phyloP scores from a whole-genome alignment of 2,797 vertebrate species.

The Clarias laeviceps region DNA sequence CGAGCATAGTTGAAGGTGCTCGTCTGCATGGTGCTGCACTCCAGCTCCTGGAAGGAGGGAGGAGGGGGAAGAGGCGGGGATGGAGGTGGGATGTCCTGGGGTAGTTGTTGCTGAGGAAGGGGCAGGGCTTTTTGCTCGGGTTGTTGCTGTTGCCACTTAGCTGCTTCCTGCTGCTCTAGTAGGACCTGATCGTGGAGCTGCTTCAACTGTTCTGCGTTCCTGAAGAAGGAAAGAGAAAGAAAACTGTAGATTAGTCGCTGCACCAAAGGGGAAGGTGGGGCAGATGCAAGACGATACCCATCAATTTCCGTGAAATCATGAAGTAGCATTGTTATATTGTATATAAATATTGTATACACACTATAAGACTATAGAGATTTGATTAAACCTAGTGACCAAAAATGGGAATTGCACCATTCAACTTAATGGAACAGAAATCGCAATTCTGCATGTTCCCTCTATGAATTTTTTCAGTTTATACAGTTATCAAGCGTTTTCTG shows the following conservation, averaged over 20 bases:
- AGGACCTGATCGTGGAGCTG: conserved; percentile 93
- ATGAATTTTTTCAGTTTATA: not conserved
- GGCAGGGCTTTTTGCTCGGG: conserved; percentile 68
- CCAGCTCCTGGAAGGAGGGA: conserved; percentile 90
- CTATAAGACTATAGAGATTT: not conserved
- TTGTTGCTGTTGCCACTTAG: conserved; percentile 69
- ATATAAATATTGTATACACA: no score
- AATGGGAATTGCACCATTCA: not conserved
- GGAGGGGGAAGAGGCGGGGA: conserved; percentile 93
- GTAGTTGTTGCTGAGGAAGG: conserved; percentile 76
- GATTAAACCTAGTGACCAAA: not conserved
- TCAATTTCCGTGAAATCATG: not conserved
- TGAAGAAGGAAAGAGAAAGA: conserved; percentile 63
- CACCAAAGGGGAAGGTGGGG: not conserved
- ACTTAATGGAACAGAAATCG: not conserved
- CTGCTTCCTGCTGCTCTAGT: conserved; percentile 86
- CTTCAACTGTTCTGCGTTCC: conserved; percentile 89
- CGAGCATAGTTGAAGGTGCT: conserved; percentile 97
- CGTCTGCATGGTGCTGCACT: conserved; percentile 88
- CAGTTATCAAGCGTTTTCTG: not conserved
- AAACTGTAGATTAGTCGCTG: conserved; percentile 35
- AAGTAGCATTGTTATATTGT: not conserved
- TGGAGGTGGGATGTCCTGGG: conserved; percentile 69
- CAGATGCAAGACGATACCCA: not conserved
- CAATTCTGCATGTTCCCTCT: not conserved